Evolutionary conservation across 2,888 invertebrate genomes (phyloP).

Genomic region (Nemoura dubitans): DNA sequence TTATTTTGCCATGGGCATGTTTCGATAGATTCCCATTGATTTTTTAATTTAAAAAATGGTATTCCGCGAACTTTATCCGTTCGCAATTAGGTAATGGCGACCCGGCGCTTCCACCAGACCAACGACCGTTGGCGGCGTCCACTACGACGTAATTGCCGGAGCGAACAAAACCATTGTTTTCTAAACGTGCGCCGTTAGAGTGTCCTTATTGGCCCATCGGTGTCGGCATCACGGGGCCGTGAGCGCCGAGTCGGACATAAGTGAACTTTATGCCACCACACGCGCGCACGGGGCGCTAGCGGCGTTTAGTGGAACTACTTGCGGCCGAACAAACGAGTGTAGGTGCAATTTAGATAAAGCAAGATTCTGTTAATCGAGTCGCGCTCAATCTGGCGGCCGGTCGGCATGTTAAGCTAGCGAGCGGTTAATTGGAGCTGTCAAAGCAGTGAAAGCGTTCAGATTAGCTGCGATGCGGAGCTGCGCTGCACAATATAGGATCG

Average conservation of each 20-base stretch:
- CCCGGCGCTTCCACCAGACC: no score
- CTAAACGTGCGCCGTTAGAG: background rate
- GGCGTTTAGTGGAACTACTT: background rate
- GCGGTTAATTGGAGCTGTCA: background rate
- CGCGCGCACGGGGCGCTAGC: no score
- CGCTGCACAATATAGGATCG: no score
- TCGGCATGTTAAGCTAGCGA: background rate
- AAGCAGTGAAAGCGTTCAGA: background rate
- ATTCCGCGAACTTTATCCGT: background rate
- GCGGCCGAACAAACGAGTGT: background rate
- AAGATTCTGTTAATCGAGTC: slow-evolving; percentile 20
- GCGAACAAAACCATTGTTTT: background rate
- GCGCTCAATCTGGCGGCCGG: background rate
- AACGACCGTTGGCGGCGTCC: background rate
- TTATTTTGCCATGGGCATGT: background rate
- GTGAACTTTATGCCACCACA: slow-evolving; percentile 5
- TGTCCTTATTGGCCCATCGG: slow-evolving; percentile 14
- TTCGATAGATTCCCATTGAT: background rate
- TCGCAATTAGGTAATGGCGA: background rate
- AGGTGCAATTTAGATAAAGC: slow-evolving; percentile 13
- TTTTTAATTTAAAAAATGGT: background rate
- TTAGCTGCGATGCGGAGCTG: background rate
- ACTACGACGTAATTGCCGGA: background rate
- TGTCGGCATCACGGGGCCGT: background rate
- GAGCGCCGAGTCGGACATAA: background rate